Conservation (phyloP, 2,888 invertebrate species). For the Chrysopilus asiliformis region DNA sequence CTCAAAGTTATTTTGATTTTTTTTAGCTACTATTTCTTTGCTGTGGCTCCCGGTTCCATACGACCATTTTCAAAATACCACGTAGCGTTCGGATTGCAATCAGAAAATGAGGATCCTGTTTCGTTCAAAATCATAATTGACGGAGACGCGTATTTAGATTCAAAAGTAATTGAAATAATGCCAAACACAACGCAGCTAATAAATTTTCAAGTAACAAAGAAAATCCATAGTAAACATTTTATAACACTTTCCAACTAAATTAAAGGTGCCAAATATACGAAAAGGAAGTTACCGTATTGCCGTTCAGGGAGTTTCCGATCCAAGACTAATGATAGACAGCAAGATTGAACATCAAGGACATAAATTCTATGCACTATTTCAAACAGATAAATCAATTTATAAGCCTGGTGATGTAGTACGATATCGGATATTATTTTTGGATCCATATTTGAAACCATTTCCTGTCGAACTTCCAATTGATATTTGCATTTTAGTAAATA, state of each 20-base stretch:
- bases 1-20: too few relatives aligned
- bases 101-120: conserved; percentile 40
- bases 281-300: too few relatives aligned
- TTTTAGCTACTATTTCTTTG: conserved; percentile 54
- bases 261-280: conserved; percentile 5
- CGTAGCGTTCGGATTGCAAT: conserved; percentile 55
- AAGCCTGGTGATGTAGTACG: conserved; percentile 72
- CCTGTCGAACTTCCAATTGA: conserved; percentile 25
- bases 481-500: conserved; percentile 22
- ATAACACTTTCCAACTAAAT: too few relatives aligned
- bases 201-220: conserved; percentile 52
- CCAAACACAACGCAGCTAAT: conserved; percentile 60
- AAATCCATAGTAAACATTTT: too few relatives aligned
- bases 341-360: too few relatives aligned
- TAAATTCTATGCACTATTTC: conserved; percentile 72
- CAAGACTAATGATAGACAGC: too few relatives aligned
- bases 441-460: conserved; percentile 54
- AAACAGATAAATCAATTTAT: conserved; percentile 86
- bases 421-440: conserved; percentile 57
- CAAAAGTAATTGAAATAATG: conserved; percentile 58
- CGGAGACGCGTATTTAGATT: conserved; percentile 50
- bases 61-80: conserved; percentile 67
- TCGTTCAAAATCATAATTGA: conserved; percentile 57
- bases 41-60: conserved; percentile 65
- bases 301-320: too few relatives aligned